Evolutionary conservation across 2,113 vertebrate genomes (phyloP).

Genomic region (Hippotragus niger): DNA sequence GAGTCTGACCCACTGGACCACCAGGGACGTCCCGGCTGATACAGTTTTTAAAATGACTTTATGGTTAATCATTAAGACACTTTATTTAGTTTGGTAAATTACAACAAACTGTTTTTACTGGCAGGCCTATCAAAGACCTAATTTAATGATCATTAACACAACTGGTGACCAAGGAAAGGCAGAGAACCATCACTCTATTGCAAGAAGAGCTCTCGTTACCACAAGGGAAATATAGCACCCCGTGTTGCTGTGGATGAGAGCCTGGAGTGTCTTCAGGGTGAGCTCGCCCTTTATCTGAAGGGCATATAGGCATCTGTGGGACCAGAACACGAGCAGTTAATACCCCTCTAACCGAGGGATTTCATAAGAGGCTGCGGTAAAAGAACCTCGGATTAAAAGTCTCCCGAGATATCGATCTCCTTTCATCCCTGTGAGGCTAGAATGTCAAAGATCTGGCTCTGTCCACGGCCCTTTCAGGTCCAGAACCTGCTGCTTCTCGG

Average conservation of each 20-base stretch:
- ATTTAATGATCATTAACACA: conserved; percentile 1
- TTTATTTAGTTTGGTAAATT: conserved; percentile 21
- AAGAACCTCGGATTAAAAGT: not conserved
- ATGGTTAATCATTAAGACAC: not conserved
- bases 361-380: not conserved
- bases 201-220: not conserved
- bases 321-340: not conserved
- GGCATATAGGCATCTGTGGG: accelerated
- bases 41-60: not conserved
- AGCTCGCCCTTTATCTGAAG: not conserved
- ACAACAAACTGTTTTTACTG: not conserved
- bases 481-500: not conserved
- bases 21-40: not conserved
- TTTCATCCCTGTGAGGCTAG: not conserved
- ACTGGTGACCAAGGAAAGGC: not conserved
- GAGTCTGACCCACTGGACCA: not conserved
- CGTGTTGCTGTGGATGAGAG: accelerated
- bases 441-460: not conserved
- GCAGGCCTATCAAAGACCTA: not conserved
- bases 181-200: not conserved
- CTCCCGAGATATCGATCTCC: too few species aligned
- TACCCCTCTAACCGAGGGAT: not conserved
- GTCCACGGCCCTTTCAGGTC: accelerated
- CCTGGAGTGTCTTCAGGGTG: not conserved
- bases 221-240: not conserved